A percentile compares a stretch with the other conserved stretches of the same genome.
phyloP scores from a whole-genome alignment of 1,140 invertebrate species.

The Heliconius eleuchia region DNA sequence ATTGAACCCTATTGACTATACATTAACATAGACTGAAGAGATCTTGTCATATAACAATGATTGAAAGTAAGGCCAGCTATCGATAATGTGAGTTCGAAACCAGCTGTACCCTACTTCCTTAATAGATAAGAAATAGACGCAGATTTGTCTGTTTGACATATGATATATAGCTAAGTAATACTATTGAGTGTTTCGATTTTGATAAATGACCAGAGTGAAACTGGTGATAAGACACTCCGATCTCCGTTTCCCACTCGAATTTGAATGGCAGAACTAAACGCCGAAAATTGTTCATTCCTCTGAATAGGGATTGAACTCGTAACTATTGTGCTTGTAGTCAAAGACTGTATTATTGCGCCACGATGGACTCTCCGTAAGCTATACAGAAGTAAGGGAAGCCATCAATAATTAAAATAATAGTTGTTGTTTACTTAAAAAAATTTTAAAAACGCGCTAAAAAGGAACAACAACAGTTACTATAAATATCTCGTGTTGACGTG shows the following conservation, averaged over 20 bases:
- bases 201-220: neutral
- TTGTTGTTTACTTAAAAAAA: neutral
- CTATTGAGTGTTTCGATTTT: neutral
- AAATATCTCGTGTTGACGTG: neutral
- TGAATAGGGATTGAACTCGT: too few species aligned
- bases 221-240: too few species aligned
- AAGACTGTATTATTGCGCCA: too few species aligned
- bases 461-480: neutral
- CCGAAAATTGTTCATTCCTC: too few species aligned
- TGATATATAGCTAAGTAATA: neutral
- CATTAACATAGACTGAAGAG: slow-evolving; percentile 2
- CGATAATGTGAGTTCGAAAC: slow-evolving; percentile 12
- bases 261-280: too few species aligned
- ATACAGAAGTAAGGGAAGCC: too few species aligned
- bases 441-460: neutral
- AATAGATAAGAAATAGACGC: slow-evolving; percentile 19
- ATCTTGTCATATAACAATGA: slow-evolving; percentile 33
- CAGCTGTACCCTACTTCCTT: slow-evolving; percentile 18
- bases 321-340: too few species aligned
- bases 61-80: slow-evolving; percentile 36
- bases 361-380: too few species aligned
- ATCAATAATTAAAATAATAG: neutral
- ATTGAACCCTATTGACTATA: neutral
- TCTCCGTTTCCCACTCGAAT: too few species aligned
- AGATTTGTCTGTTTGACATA: slow-evolving; percentile 6